phyloP scores from a whole-genome alignment of 1,140 invertebrate species.

The Drosophila kepulauana region DNA sequence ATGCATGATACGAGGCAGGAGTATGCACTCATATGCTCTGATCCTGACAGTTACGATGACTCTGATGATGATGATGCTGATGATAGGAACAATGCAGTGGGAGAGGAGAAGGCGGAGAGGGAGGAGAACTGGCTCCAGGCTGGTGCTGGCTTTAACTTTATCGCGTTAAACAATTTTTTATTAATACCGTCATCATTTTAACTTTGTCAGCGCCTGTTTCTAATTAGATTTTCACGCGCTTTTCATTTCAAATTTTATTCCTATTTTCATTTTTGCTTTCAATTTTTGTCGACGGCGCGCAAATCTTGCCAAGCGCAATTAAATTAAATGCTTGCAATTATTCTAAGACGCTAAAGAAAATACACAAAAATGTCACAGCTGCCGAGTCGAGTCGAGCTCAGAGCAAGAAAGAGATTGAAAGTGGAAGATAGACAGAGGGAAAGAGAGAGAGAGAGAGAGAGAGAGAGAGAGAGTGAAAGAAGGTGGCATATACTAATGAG shows the following conservation, averaged over 20 bases:
- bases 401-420: not conserved
- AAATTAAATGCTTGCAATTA: constrained; percentile 83
- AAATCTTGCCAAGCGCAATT: constrained; percentile 75
- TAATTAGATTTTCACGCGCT: constrained; percentile 78
- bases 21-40: constrained; percentile 57
- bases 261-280: constrained; percentile 36
- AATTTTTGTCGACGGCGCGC: constrained; percentile 23
- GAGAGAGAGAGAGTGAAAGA: constrained; percentile 5
- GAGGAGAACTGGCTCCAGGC: constrained; percentile 26
- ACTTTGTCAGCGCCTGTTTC: constrained; percentile 66
- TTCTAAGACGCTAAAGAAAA: constrained; percentile 73
- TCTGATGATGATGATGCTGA: not conserved
- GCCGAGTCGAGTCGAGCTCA: not conserved
- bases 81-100: not conserved
- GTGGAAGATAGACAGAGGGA: not conserved
- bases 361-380: constrained; percentile 50
- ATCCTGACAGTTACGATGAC: constrained; percentile 51
- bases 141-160: constrained; percentile 33
- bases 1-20: constrained; percentile 28
- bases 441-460: not conserved
- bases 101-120: too few species aligned
- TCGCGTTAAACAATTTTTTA: constrained; percentile 62
- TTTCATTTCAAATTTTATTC: constrained; percentile 53
- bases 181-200: constrained; percentile 56
- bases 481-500: constrained; percentile 57